Evolutionary conservation across 2,113 vertebrate genomes (phyloP).

Genomic region (Lepisosteus osseus): DNA sequence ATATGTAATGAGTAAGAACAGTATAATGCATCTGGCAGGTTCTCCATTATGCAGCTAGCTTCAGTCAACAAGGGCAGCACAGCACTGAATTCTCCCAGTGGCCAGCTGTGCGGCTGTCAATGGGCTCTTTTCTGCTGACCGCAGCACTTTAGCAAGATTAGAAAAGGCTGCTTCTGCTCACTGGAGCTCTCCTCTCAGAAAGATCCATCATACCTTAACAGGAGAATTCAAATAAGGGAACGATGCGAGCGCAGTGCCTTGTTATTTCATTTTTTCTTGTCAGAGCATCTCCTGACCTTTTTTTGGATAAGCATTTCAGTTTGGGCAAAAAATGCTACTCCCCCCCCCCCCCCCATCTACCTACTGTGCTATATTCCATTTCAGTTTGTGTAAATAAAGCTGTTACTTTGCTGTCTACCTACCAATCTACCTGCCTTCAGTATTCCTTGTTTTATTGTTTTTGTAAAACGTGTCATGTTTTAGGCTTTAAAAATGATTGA

Average conservation of each 20-base stretch:
- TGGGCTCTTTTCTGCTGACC: constrained; percentile 4
- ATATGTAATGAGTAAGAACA: not conserved
- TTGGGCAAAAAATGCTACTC: constrained; percentile 1
- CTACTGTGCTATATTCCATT: not conserved
- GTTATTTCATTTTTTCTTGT: constrained; percentile 16
- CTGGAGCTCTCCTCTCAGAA: not conserved
- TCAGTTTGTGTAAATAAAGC: constrained; percentile 4
- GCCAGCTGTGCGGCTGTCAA: constrained; percentile 7
- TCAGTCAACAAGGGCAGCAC: not conserved
- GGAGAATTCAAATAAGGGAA: not conserved
- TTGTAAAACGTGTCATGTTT: constrained; percentile 16
- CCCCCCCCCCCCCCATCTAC: not conserved
- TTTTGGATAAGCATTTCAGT: constrained; percentile 1
- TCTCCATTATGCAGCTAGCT: not conserved
- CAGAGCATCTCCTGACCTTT: not conserved
- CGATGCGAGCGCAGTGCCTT: constrained; percentile 4
- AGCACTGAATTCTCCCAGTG: not conserved
- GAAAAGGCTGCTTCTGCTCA: not conserved
- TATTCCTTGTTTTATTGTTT: not conserved
- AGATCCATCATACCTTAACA: constrained; percentile 5
- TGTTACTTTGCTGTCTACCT: not conserved
- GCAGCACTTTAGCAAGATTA: constrained; percentile 10
- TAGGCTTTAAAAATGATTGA: constrained; percentile 21
- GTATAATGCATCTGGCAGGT: not conserved
- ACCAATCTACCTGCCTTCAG: too few species aligned